phyloP scores from a whole-genome alignment of 2,113 vertebrate genomes.

The Siniperca chuatsi region DNA sequence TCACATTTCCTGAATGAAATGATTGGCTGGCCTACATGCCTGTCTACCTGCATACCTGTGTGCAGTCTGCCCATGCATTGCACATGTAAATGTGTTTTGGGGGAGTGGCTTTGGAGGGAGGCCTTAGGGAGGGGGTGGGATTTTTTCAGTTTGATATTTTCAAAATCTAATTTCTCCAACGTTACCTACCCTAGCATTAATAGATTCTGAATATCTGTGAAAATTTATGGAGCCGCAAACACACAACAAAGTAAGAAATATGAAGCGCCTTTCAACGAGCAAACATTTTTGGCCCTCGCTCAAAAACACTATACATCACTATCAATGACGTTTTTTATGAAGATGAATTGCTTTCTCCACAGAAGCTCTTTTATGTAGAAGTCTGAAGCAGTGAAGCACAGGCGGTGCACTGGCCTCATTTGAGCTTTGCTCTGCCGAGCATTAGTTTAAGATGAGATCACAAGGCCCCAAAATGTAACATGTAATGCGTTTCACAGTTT shows the following conservation, averaged over 20 bases:
- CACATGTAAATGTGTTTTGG: no score
- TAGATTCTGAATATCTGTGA: conserved; percentile 34
- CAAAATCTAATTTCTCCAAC: no score
- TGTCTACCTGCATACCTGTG: no score
- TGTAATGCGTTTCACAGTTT: conserved; percentile 25
- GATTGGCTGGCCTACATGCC: no score
- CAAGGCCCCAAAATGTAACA: conserved; percentile 34
- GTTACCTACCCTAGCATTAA: not conserved
- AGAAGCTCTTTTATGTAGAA: conserved; percentile 49
- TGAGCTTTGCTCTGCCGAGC: conserved; percentile 55
- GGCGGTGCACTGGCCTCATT: conserved; percentile 45
- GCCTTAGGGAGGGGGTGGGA: no score
- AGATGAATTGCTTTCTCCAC: conserved; percentile 63
- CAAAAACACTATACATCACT: conserved; percentile 64
- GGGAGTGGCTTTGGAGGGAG: no score
- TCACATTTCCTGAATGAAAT: not conserved
- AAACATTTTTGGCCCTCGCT: conserved; percentile 30
- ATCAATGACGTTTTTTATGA: conserved; percentile 61
- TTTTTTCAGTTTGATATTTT: no score
- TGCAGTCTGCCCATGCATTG: no score
- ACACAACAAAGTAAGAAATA: conserved; percentile 70
- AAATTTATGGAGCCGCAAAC: conserved; percentile 53
- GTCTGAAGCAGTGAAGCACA: conserved; percentile 37
- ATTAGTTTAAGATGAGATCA: conserved; percentile 65
- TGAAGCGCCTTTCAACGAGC: conserved; percentile 46